phyloP scores from a whole-genome alignment of 1,140 invertebrate species.

The Galleria mellonella region DNA sequence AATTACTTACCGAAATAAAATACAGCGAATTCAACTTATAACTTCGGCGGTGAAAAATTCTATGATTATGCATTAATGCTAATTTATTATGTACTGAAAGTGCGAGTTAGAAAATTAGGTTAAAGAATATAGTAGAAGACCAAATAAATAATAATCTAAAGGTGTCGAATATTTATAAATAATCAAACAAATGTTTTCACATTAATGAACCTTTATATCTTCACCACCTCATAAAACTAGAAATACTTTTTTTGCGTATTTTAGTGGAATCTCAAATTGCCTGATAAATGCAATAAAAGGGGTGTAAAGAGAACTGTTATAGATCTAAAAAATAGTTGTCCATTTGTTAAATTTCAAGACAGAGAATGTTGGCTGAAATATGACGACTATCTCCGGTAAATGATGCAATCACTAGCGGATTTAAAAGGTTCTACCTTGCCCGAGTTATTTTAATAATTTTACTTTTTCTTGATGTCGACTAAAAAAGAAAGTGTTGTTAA shows the following conservation, averaged over 20 bases:
- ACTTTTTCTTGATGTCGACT: background rate
- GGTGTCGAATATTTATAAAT: no score
- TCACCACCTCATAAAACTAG: no score
- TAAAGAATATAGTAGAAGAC: no score
- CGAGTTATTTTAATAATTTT: slow-evolving; percentile 23
- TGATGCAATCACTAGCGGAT: slow-evolving; percentile 63
- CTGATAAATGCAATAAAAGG: slow-evolving; percentile 1
- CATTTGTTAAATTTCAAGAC: slow-evolving; percentile 51
- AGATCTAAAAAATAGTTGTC: slow-evolving; percentile 39
- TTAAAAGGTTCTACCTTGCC: slow-evolving; percentile 40
- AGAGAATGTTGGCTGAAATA: slow-evolving; percentile 52
- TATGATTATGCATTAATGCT: no score
- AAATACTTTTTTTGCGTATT: no score
- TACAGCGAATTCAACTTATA: slow-evolving; percentile 15
- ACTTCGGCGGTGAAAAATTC: slow-evolving; percentile 2
- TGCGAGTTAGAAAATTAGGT: no score
- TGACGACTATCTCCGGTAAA: slow-evolving; percentile 57
- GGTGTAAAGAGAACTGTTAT: slow-evolving; percentile 15
- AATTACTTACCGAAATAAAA: slow-evolving; percentile 10
- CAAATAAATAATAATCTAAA: no score
- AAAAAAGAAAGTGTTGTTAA: slow-evolving; percentile 3
- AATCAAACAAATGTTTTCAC: no score
- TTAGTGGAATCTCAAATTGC: background rate
- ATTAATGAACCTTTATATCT: no score
- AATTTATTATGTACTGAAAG: no score